These are phyloP conservation scores for Platysteira castanea DNA, from an alignment of 2,113 vertebrate genomes.

Conservation along the genomic window DNA sequence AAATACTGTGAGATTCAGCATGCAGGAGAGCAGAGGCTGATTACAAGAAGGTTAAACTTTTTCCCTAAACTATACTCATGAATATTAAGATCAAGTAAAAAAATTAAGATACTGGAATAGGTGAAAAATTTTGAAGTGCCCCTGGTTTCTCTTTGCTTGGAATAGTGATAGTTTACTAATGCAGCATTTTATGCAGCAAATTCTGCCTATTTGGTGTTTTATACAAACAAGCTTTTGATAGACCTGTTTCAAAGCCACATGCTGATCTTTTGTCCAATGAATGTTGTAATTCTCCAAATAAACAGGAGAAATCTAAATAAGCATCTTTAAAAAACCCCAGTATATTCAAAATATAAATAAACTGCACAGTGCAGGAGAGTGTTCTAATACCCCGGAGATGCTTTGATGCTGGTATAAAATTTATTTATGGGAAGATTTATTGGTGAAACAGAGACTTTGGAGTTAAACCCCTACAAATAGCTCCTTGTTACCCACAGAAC, in stretches of 20 bases:
- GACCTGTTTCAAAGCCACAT: neutral
- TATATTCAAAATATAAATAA: neutral
- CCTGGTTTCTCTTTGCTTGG: neutral
- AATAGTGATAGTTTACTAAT: neutral
- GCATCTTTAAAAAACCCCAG: fast-evolving
- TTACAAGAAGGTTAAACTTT: neutral
- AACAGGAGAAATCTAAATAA: neutral
- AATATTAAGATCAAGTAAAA: neutral
- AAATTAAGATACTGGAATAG: neutral
- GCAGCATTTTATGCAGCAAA: neutral
- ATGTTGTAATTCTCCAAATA: neutral
- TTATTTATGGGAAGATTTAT: neutral
- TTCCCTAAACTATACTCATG: neutral
- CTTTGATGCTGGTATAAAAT: neutral
- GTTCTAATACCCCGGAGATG: neutral
- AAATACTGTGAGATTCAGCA: neutral
- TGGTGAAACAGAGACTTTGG: neutral
- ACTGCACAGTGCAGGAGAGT: neutral
- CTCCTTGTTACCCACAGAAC: neutral
- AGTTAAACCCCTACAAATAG: neutral
- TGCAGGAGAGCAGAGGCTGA: neutral
- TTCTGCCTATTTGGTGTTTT: neutral
- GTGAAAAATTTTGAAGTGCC: neutral
- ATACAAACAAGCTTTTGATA: neutral
- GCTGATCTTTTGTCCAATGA: neutral